Evolutionary conservation across 2,888 invertebrate genomes (phyloP), one percentile per base, ranked within the genome.

Genomic region (Machimus atricapillus): DNA sequence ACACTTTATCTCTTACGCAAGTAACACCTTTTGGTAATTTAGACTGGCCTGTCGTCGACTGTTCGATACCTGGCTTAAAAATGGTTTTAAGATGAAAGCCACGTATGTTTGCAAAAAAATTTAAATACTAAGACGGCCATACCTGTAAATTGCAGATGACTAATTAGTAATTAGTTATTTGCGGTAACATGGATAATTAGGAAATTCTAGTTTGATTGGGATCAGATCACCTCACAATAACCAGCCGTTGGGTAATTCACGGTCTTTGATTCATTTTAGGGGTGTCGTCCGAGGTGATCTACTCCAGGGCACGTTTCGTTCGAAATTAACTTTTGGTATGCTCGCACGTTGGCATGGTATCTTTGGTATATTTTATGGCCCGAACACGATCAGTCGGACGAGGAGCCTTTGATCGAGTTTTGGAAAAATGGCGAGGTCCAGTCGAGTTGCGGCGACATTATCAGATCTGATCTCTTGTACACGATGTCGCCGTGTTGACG

Each of bases 241-340:
- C 1, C 16, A 46, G 16, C 2, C 43, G 43, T 52, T 52, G 52
- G 52, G n/a, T 52, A 40, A 7, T 52, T 52, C 52, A 52, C 52
- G 52, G n/a, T n/a, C 52, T 52, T 52, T 52, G 52, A n/a, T 0
- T 52, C 52, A 19, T n/a, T 52, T 52, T 52, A n/a, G 8, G 52
- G 52, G 52, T 52, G 52, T 52, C 52, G 52, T 7, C 52, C 52
- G 52, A 52, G 52, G 52, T 52, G 52, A 52, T 52, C 52, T n/a
- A 52, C 52, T 52, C 52, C 52, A 52, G 52, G 52, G 19, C 52
- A 52, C 19, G 52, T 66, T 66, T 66, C 19, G 73, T 58, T 78
- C 34, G 78, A 46, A 58, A 86, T 58, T 79, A 31, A 79, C 46
- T 46, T 79, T 79, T 79, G 79, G 79, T 9, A 52, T 79, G 52